A percentile compares a stretch with the other conserved stretches of the same genome.
Conservation (phyloP, 2,888 invertebrate genomes). For the Synergus itoensis region DNA sequence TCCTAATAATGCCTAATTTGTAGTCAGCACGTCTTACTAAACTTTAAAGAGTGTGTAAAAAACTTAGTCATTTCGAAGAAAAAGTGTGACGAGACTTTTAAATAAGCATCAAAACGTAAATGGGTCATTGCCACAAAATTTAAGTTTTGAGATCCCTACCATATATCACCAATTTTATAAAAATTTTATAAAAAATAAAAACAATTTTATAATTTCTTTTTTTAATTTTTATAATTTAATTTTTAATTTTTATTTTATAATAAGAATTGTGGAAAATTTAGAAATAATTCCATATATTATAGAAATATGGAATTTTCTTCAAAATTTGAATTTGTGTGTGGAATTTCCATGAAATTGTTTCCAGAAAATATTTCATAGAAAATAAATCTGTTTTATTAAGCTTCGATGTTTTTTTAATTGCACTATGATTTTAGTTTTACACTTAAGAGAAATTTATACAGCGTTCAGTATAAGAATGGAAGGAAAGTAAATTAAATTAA, state of each 20-base stretch:
- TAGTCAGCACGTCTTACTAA: slow-evolving; percentile 61
- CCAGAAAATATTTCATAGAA: too few relatives aligned
- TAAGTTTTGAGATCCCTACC: too few relatives aligned
- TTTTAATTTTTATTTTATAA: too few relatives aligned
- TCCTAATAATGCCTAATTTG: slow-evolving; percentile 70
- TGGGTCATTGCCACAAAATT: background rate
- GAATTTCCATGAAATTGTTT: too few relatives aligned
- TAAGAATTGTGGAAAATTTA: too few relatives aligned
- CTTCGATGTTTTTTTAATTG: background rate
- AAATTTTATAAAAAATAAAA: too few relatives aligned
- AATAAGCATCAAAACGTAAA: background rate
- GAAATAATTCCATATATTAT: background rate
- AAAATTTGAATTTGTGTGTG: too few relatives aligned
- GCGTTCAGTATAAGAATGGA: background rate
- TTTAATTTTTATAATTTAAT: too few relatives aligned
- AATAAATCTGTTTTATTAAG: background rate
- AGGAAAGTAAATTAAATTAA: background rate
- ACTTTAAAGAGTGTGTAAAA: slow-evolving; percentile 58
- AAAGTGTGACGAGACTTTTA: background rate
- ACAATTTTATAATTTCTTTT: too few relatives aligned
- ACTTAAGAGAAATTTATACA: background rate
- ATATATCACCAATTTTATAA: too few relatives aligned
- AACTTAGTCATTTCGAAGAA: background rate
- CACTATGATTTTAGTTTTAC: background rate
- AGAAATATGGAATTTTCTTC: background rate